These are phyloP conservation scores for Rhaphigaster nebulosa DNA, from an alignment of 2,888 invertebrate genomes.

Conservation along the genomic window DNA sequence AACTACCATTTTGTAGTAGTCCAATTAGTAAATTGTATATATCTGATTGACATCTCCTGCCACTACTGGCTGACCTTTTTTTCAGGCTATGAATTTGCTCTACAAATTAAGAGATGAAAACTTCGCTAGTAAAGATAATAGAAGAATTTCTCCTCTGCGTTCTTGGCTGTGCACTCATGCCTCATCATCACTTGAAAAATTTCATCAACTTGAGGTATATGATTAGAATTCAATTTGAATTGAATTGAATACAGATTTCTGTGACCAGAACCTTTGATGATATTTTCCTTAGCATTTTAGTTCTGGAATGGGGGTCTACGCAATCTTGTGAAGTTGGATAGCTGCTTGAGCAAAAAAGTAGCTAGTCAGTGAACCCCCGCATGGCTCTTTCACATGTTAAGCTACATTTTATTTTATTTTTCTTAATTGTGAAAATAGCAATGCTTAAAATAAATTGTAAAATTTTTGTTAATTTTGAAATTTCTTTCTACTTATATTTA, in stretches of 20 bases:
- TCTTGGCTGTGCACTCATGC: conserved; percentile 94
- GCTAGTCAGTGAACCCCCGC: no score
- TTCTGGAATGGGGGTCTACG: neutral
- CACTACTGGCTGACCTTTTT: conserved; percentile 45
- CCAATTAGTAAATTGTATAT: neutral
- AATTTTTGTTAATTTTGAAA: no score
- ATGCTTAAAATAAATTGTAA: no score
- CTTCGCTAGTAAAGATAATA: conserved; percentile 80
- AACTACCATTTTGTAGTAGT: neutral
- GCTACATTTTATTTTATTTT: no score
- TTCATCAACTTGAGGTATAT: conserved; percentile 77
- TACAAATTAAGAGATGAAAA: conserved; percentile 85
- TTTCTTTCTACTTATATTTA: no score
- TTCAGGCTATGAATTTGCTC: conserved; percentile 90
- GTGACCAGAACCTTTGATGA: neutral
- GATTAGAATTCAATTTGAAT: neutral
- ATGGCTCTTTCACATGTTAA: no score
- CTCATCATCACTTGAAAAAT: conserved; percentile 84
- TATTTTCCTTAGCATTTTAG: neutral
- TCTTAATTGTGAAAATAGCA: no score
- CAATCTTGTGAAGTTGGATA: no score
- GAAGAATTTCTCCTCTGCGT: conserved; percentile 87
- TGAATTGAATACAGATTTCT: neutral
- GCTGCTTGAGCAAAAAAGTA: no score
- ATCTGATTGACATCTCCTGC: neutral